A percentile compares a stretch with the other conserved stretches of the same genome.
phyloP scores from a whole-genome alignment of 2,888 invertebrate species.

The Apamea monoglypha region DNA sequence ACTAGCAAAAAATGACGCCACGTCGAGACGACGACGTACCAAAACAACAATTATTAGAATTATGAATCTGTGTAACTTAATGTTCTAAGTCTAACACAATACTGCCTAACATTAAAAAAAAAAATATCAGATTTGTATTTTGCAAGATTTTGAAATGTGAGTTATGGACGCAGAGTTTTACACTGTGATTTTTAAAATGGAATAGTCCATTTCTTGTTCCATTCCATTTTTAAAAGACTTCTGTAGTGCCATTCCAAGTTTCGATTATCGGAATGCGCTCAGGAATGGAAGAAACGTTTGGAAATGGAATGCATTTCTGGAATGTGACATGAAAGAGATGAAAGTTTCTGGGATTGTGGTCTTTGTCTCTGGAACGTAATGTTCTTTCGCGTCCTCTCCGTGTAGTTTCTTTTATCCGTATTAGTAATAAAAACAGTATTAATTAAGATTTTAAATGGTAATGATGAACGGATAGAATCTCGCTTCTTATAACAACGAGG shows the following conservation, averaged over 20 bases:
- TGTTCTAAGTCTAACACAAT: slow-evolving; percentile 85
- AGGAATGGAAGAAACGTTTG: slow-evolving; percentile 62
- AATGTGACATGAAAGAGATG: slow-evolving; percentile 63
- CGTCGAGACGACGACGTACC: slow-evolving; percentile 59
- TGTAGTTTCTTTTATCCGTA: slow-evolving; percentile 77
- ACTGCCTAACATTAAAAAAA: slow-evolving; percentile 83
- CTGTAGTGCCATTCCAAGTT: slow-evolving; percentile 67
- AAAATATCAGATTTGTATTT: slow-evolving; percentile 81
- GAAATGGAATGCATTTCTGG: slow-evolving; percentile 67
- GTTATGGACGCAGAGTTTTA: slow-evolving; percentile 66
- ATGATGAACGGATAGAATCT: slow-evolving; percentile 67
- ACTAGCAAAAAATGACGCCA: slow-evolving; percentile 59
- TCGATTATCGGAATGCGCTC: slow-evolving; percentile 63
- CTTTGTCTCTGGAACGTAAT: slow-evolving; percentile 61
- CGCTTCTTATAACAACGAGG: slow-evolving; percentile 70
- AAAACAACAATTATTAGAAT: slow-evolving; percentile 85
- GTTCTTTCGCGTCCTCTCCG: slow-evolving; percentile 71
- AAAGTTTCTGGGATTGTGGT: slow-evolving; percentile 59
- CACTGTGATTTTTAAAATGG: slow-evolving; percentile 70
- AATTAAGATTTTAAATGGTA: slow-evolving; percentile 78
- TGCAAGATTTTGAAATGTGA: slow-evolving; percentile 69
- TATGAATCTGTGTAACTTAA: slow-evolving; percentile 79
- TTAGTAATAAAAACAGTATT: slow-evolving; percentile 79
- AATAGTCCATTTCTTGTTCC: slow-evolving; percentile 70
- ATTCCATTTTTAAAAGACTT: slow-evolving; percentile 71